Percentiles rank a stretch among this genome's conserved stretches.
Conservation (phyloP, 1,140 invertebrate species). For the Plectrocnemia conspersa region DNA sequence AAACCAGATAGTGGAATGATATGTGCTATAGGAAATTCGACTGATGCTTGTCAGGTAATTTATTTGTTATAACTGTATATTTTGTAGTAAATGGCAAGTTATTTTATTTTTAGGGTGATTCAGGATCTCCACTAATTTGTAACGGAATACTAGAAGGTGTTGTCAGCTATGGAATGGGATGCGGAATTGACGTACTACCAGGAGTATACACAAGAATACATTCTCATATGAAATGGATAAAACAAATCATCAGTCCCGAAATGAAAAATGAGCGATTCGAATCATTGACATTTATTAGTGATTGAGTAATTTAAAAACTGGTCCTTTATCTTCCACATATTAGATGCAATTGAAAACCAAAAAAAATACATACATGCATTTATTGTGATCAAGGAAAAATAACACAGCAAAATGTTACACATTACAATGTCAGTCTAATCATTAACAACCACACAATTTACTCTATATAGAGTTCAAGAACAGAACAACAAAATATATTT, state of each 20-base stretch:
- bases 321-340: too few species aligned
- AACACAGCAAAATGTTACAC: too few species aligned
- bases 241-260: constrained; percentile 15
- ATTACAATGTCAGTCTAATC: too few species aligned
- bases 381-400: too few species aligned
- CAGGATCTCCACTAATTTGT: constrained; percentile 64
- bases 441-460: too few species aligned
- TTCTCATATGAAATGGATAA: constrained; percentile 43
- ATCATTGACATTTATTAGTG: too few species aligned
- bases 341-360: too few species aligned
- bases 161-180: constrained; percentile 62
- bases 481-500: too few species aligned
- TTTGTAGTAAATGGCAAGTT: too few species aligned
- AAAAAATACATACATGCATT: too few species aligned
- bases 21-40: constrained; percentile 43
- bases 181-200: constrained; percentile 53
- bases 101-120: constrained; percentile 61
- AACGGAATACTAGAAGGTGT: constrained; percentile 55
- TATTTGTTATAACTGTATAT: not conserved
- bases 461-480: too few species aligned
- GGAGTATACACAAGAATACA: constrained; percentile 60
- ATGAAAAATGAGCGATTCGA: not conserved
- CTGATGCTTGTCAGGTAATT: constrained; percentile 45
- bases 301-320: too few species aligned
- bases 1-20: constrained; percentile 41